Percentiles rank a stretch among this genome's conserved stretches.
These are phyloP conservation scores for Zaprionus vittiger DNA, from an alignment of 1,140 invertebrate genomes.

Conservation along the genomic window DNA sequence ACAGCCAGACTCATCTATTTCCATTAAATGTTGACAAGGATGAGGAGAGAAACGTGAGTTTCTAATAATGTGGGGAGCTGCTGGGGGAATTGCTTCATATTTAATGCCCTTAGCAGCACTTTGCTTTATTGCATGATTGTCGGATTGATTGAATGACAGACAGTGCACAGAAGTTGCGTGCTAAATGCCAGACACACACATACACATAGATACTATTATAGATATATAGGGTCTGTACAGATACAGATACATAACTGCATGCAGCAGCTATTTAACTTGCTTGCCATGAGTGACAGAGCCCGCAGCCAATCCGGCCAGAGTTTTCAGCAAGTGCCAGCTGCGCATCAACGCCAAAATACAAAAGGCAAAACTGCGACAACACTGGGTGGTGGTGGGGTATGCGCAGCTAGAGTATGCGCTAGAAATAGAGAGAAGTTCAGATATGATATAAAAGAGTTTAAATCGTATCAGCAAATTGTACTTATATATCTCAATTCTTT, in stretches of 20 bases:
- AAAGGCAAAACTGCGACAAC: conserved; percentile 56
- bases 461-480: no score
- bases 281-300: conserved; percentile 67
- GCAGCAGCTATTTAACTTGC: conserved; percentile 64
- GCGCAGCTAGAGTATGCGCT: conserved; percentile 5
- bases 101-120: conserved; percentile 43
- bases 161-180: conserved; percentile 66
- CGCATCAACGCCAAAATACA: conserved; percentile 80
- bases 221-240: conserved; percentile 28
- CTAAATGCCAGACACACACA: conserved; percentile 58
- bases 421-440: not conserved
- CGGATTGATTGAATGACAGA: conserved; percentile 74
- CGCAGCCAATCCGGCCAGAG: conserved; percentile 65
- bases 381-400: conserved; percentile 18
- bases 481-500: no score
- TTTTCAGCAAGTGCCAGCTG: conserved; percentile 78
- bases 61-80: conserved; percentile 17
- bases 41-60: conserved; percentile 7
- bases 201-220: conserved; percentile 9
- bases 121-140: conserved; percentile 65
- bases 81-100: conserved; percentile 31
- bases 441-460: no score
- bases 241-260: conserved; percentile 28
- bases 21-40: conserved; percentile 50
- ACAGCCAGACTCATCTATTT: conserved; percentile 54